Evolutionary conservation across 2,888 invertebrate genomes (phyloP).

Genomic region (Mermis nigrescens): DNA sequence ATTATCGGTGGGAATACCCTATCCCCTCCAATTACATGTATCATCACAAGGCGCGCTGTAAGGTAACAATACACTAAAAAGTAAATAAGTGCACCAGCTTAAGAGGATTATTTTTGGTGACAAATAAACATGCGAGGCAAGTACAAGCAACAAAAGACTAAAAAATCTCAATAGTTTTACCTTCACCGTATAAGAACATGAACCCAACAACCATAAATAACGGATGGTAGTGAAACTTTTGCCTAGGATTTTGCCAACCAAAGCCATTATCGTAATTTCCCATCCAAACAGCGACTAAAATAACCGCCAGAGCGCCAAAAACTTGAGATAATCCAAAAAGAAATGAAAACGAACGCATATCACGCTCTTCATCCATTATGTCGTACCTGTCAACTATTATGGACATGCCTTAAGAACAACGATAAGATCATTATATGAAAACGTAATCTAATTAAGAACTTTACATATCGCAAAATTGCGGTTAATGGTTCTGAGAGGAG

Average conservation of each 20-base stretch:
- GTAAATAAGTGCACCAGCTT: too few species aligned
- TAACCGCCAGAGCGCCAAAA: slow-evolving; percentile 38
- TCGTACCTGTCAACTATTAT: slow-evolving; percentile 14
- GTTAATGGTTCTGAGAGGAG: too few species aligned
- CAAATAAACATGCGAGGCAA: background rate
- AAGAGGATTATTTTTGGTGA: too few species aligned
- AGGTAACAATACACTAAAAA: too few species aligned
- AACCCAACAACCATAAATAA: slow-evolving; percentile 62
- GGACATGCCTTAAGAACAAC: too few species aligned
- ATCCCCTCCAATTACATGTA: too few species aligned
- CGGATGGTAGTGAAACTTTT: slow-evolving; percentile 71
- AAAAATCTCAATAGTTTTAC: slow-evolving; percentile 39
- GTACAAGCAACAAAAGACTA: background rate
- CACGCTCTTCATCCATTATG: slow-evolving; percentile 11
- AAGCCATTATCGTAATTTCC: slow-evolving; percentile 45
- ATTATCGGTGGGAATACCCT: too few species aligned
- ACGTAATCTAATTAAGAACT: too few species aligned
- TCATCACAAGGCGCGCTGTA: too few species aligned
- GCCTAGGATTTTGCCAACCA: slow-evolving; percentile 43
- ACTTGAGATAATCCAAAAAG: slow-evolving; percentile 19
- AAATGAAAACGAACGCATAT: slow-evolving; percentile 12
- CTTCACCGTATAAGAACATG: slow-evolving; percentile 59
- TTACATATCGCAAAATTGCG: too few species aligned
- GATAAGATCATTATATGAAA: too few species aligned
- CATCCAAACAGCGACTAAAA: slow-evolving; percentile 48